Evolutionary conservation across 2,888 invertebrate species (phyloP).

Genomic region (Plutella xylostella): DNA sequence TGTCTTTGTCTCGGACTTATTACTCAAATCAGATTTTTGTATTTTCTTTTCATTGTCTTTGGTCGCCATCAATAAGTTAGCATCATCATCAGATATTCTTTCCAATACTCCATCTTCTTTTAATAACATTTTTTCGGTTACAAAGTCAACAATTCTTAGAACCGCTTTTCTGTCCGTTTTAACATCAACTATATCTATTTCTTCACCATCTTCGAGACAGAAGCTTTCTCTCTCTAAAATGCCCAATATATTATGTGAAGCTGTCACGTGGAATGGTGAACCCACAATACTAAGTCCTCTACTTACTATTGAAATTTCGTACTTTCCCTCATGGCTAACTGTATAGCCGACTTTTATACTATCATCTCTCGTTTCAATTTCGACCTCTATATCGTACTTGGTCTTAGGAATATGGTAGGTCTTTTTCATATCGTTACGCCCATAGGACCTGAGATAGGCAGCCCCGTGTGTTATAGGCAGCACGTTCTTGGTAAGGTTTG

Average conservation of each 20-base stretch:
- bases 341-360: slow-evolving; percentile 63
- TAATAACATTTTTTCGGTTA: slow-evolving; percentile 67
- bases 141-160: slow-evolving; percentile 64
- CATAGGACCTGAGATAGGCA: slow-evolving; percentile 50
- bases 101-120: slow-evolving; percentile 62
- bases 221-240: slow-evolving; percentile 47
- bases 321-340: slow-evolving; percentile 63
- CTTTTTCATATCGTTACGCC: slow-evolving; percentile 58
- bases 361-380: slow-evolving; percentile 51
- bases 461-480: slow-evolving; percentile 57
- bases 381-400: slow-evolving; percentile 64
- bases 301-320: slow-evolving; percentile 68
- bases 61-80: slow-evolving; percentile 43
- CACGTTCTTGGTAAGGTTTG: slow-evolving; percentile 43
- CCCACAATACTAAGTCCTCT: slow-evolving; percentile 68
- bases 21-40: slow-evolving; percentile 12
- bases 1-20: slow-evolving; percentile 13
- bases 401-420: slow-evolving; percentile 58
- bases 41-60: slow-evolving; percentile 23
- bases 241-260: slow-evolving; percentile 44
- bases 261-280: slow-evolving; percentile 69
- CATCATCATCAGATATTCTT: slow-evolving; percentile 57
- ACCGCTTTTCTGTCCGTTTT: slow-evolving; percentile 60
- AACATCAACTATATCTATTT: slow-evolving; percentile 56
- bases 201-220: slow-evolving; percentile 56